phyloP scores from a whole-genome alignment of 2,797 vertebrate species.

The Cichlasoma orientale region DNA sequence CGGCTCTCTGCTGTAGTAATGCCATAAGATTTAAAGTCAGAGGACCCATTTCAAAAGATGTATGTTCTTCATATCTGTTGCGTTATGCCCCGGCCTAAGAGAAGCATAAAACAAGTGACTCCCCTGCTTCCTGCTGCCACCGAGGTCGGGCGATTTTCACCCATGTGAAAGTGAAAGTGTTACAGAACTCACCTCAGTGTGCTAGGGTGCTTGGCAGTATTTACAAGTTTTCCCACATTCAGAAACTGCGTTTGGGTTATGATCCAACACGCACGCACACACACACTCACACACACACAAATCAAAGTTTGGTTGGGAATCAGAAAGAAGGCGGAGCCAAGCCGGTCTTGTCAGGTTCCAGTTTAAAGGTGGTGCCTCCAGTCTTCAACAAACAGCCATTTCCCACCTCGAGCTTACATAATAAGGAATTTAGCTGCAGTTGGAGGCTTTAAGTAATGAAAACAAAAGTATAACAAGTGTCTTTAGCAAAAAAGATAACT shows the following conservation, averaged over 20 bases:
- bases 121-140: neutral
- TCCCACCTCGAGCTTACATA: neutral
- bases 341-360: neutral
- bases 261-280: too few relatives aligned
- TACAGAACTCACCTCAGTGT: too few relatives aligned
- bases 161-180: too few relatives aligned
- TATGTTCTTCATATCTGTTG: neutral
- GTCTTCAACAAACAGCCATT: neutral
- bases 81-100: neutral
- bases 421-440: neutral
- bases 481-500: fast-evolving
- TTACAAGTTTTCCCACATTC: too few relatives aligned
- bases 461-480: neutral
- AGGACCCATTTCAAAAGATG: neutral
- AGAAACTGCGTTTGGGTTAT: too few relatives aligned
- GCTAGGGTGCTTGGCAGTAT: too few relatives aligned
- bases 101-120: neutral
- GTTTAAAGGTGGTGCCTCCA: neutral
- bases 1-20: neutral
- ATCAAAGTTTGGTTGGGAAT: too few relatives aligned
- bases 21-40: neutral
- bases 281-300: too few relatives aligned
- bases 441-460: neutral
- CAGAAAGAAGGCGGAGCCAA: neutral
- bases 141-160: too few relatives aligned